Percentiles rank a stretch among this genome's conserved stretches.
Evolutionary conservation across 1,140 invertebrate species (phyloP).

Genomic region (Drosophila littoralis): DNA sequence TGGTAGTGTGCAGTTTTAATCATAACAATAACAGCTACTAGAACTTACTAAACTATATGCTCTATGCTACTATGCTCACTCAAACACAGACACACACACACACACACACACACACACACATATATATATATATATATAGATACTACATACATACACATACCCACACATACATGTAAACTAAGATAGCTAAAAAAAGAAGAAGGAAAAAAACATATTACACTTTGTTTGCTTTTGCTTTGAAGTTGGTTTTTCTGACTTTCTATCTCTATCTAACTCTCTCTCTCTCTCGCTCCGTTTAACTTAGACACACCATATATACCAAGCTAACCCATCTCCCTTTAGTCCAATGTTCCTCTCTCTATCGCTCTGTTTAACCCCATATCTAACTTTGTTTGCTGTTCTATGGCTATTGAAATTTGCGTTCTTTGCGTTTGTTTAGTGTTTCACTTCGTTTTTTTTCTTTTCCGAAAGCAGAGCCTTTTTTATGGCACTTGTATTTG

Average conservation of each 20-base stretch:
- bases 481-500: conserved; percentile 45
- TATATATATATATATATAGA: conserved; percentile 12
- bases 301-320: conserved; percentile 8
- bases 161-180: conserved; percentile 11
- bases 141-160: conserved; percentile 2
- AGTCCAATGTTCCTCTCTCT: conserved; percentile 13
- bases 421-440: conserved; percentile 49
- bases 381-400: conserved; percentile 45
- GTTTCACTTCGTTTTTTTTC: conserved; percentile 11
- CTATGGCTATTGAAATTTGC: conserved; percentile 43
- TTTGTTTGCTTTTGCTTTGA: conserved; percentile 49
- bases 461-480: conserved; percentile 32
- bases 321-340: not conserved
- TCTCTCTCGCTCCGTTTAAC: not conserved
- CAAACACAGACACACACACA: conserved; percentile 6
- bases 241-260: conserved; percentile 34
- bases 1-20: conserved; percentile 37
- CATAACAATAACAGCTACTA: conserved; percentile 17
- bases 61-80: conserved; percentile 37
- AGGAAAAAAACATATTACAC: conserved; percentile 28
- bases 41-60: conserved; percentile 34
- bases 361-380: conserved; percentile 35
- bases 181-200: conserved; percentile 9
- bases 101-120: conserved; percentile 15
- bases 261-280: conserved; percentile 5